phyloP scores from a whole-genome alignment of 2,797 vertebrate species.

The Darevskia mixta region DNA sequence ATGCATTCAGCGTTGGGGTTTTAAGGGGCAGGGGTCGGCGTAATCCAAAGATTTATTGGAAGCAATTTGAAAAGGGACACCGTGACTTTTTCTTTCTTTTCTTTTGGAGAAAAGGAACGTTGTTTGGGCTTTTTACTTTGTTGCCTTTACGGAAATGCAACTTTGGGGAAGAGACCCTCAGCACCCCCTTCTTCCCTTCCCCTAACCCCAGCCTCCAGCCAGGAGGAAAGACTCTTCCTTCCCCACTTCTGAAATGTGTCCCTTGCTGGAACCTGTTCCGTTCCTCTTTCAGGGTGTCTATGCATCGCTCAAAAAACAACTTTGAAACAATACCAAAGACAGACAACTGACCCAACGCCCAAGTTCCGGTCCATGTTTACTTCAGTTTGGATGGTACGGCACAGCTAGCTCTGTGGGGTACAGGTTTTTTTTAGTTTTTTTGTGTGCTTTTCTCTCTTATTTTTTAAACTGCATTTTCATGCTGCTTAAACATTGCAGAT shows the following conservation, averaged over 20 bases:
- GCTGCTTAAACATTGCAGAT: neutral
- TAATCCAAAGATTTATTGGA: slow-evolving; percentile 68
- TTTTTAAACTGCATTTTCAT: neutral
- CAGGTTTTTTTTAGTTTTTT: neutral
- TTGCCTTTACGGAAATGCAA: neutral
- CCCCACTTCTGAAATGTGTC: neutral
- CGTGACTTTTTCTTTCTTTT: no score
- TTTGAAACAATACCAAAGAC: slow-evolving; percentile 90
- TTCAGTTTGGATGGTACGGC: slow-evolving; percentile 50
- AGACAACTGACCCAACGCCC: neutral
- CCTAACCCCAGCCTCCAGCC: slow-evolving; percentile 14
- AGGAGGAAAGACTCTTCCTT: neutral
- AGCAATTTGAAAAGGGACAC: neutral
- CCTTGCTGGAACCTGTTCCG: slow-evolving; percentile 41
- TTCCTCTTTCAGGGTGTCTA: slow-evolving; percentile 82
- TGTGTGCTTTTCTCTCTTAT: neutral
- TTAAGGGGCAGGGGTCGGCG: slow-evolving; percentile 8
- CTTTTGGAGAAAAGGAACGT: neutral
- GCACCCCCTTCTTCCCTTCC: neutral
- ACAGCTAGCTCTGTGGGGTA: neutral
- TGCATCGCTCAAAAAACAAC: slow-evolving; percentile 87
- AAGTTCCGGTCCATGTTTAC: slow-evolving; percentile 70
- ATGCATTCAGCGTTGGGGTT: neutral
- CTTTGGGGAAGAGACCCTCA: neutral
- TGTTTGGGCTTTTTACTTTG: no score